phyloP scores from a whole-genome alignment of 64 coral and sea anemone species.

The Anthopleura sola region DNA sequence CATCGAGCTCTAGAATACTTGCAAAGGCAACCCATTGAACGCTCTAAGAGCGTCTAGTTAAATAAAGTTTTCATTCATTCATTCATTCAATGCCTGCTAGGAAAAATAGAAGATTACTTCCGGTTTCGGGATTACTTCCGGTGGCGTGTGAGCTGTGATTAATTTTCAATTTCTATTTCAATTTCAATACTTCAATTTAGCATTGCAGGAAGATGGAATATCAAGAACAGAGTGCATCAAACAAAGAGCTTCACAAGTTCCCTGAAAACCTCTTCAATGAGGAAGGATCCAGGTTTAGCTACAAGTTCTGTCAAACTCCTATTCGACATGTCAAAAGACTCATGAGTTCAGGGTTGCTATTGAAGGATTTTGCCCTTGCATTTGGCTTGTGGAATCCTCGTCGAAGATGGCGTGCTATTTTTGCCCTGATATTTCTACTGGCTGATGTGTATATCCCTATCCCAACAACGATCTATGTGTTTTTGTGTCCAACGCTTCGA shows the following conservation, averaged over 20 bases:
- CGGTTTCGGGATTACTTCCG: background rate
- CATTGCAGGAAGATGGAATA: background rate
- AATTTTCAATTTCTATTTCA: too few relatives aligned
- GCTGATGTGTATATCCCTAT: slow-evolving; percentile 49
- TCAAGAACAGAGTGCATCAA: background rate
- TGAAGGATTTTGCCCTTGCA: slow-evolving; percentile 31
- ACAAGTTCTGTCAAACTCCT: background rate
- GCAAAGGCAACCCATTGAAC: too few relatives aligned
- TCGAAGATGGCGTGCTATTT: slow-evolving; percentile 36
- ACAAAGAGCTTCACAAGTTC: background rate
- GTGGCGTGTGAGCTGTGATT: too few relatives aligned
- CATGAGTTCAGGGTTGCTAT: slow-evolving; percentile 23
- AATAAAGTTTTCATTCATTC: too few relatives aligned
- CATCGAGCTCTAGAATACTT: too few relatives aligned
- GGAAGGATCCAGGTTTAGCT: background rate
- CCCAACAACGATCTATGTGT: slow-evolving; percentile 15
- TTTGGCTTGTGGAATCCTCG: slow-evolving; percentile 58
- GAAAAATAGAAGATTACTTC: slow-evolving; percentile 17
- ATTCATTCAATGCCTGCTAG: slow-evolving; percentile 36
- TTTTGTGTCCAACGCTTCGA: slow-evolving; percentile 36
- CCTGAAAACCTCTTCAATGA: background rate
- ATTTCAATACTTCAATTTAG: background rate
- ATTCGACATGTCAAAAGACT: background rate
- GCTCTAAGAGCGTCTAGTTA: too few relatives aligned
- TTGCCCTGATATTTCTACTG: slow-evolving; percentile 44